phyloP scores from a whole-genome alignment of 64 coral and sea anemone species.

The Pocillopora damicornis region DNA sequence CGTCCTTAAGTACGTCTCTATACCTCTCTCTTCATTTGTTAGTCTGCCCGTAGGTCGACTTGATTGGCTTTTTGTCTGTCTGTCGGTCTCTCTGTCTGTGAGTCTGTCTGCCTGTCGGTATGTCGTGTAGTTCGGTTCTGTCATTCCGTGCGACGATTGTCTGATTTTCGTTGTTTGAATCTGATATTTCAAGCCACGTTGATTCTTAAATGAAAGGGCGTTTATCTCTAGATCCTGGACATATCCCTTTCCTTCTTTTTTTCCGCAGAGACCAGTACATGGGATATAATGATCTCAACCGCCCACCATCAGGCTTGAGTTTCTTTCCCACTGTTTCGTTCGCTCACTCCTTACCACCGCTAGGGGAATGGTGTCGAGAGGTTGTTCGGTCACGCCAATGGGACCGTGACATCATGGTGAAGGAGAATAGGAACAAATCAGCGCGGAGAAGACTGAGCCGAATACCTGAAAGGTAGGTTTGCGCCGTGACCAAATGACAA shows the following conservation, averaged over 20 bases:
- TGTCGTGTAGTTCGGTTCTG: no score
- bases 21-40: no score
- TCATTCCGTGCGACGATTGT: no score
- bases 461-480: constrained; percentile 66
- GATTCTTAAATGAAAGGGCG: no score
- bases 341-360: constrained; percentile 87
- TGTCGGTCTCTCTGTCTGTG: no score
- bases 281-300: constrained; percentile 15
- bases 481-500: neutral
- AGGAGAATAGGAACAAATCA: constrained; percentile 80
- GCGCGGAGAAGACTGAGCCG: constrained; percentile 34
- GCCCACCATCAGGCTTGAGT: constrained; percentile 70
- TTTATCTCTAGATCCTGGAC: neutral
- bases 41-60: no score
- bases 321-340: constrained; percentile 92
- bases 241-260: neutral
- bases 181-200: no score
- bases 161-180: no score
- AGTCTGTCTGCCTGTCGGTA: no score
- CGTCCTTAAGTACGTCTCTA: no score
- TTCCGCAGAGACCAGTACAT: constrained; percentile 37
- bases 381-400: constrained; percentile 78
- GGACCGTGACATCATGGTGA: constrained; percentile 85
- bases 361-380: constrained; percentile 98
- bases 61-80: neutral